Base-by-base conservation (phyloP, 2,113 vertebrate species). In the Melanerpes formicivorus region DNA sequence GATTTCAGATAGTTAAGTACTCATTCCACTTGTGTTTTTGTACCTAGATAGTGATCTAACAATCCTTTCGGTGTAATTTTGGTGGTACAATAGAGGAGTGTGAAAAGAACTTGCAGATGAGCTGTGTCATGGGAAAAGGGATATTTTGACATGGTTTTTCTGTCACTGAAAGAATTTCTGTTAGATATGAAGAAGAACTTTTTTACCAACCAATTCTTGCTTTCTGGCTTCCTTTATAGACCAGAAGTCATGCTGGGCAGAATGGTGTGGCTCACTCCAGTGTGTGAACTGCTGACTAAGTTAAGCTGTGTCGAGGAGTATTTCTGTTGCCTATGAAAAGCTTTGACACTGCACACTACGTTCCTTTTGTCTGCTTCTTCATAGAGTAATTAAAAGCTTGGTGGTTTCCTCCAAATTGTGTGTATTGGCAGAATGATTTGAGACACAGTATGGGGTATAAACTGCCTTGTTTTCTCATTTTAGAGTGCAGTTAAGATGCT, bases 361-460 rank as follows among this genome's bases (percentile, higher is more conserved):
- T 92, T 93, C 34, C 83, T 88, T 23, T 92, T 95, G 81, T 83
- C 92, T 94, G 56, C 87, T 91, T 95, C 80, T 87, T 96, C 80
- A 78, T 5, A 55, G 32, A 91, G 94, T 67, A 96, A 83, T 86
- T 74, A 95, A 76, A 94, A 88, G 26, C 81, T 70, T 2, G 10
- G 82, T 76, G 40, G 42, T 94, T 98, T 96, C 54, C 87, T 96
- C n/a, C 58, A 40, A 80, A 60, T 77, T 88, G 66, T 92, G 17
- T 63, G 4, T 92, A 34, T 90, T 97, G 92, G 96, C 96, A 95
- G 83, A 88, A 88, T 0, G 3, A 87, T 44, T 25, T 12, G 70
- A 95, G 64, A 88, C 73, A 67, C 3, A 72, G 65, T 63, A 29
- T 71, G 50, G 42, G 74, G 56, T 80, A 70, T 78, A 86, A 94